Evolutionary conservation across 2,888 invertebrate genomes (phyloP).

Genomic region (Drosophila kuntzei): DNA sequence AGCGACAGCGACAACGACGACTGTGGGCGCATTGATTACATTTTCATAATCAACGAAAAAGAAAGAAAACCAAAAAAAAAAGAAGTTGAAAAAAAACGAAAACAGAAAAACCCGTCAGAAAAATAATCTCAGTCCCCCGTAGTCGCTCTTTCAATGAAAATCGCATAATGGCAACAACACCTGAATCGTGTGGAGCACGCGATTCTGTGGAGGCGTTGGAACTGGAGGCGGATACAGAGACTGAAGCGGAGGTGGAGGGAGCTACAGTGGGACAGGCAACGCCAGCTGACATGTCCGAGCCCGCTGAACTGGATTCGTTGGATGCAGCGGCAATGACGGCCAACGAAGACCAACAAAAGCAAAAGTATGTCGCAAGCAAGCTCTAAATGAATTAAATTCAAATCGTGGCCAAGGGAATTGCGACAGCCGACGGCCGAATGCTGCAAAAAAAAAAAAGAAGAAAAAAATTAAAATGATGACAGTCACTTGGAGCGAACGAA

Average conservation of each 20-base stretch:
- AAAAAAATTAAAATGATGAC: too few species aligned
- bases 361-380: conserved; percentile 70
- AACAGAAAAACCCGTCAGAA: conserved; percentile 15
- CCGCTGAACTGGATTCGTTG: conserved; percentile 37
- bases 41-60: conserved; percentile 74
- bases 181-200: conserved; percentile 74
- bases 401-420: conserved; percentile 34
- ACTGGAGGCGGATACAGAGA: conserved; percentile 49
- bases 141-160: conserved; percentile 70
- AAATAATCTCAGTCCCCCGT: conserved; percentile 35
- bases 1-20: conserved; percentile 28
- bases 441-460: too few species aligned
- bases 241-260: conserved; percentile 35
- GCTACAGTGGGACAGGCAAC: conserved; percentile 8
- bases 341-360: conserved; percentile 58
- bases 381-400: conserved; percentile 50
- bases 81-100: conserved; percentile 9
- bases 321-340: conserved; percentile 30
- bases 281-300: conserved; percentile 47
- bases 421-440: conserved; percentile 1
- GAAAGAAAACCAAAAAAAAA: conserved; percentile 19
- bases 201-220: conserved; percentile 70
- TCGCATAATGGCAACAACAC: conserved; percentile 76
- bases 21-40: conserved; percentile 73
- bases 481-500: conserved; percentile 1